Percentiles rank a stretch among this genome's conserved stretches.
Evolutionary conservation across 2,888 invertebrate genomes (phyloP).

Genomic region (Papilio elwesi): DNA sequence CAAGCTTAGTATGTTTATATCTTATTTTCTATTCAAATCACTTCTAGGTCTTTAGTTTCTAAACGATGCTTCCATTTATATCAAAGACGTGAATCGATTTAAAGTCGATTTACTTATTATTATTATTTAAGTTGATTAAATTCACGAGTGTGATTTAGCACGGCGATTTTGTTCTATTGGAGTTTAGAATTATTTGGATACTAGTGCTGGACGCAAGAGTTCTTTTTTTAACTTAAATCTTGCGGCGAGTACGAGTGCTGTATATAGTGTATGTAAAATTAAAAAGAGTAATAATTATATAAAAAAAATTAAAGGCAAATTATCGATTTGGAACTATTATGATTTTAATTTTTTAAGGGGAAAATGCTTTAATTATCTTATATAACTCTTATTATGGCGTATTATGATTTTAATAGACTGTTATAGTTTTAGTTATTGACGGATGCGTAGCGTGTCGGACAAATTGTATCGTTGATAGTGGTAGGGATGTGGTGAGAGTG

Average conservation of each 20-base stretch:
- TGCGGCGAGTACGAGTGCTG: conserved; percentile 69
- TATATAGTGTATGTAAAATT: conserved; percentile 75
- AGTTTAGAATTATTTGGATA: conserved; percentile 64
- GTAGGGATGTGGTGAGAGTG: conserved; percentile 40
- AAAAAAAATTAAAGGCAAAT: conserved; percentile 69
- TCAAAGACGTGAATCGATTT: conserved; percentile 81
- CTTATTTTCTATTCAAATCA: conserved; percentile 54
- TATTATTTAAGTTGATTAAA: conserved; percentile 72
- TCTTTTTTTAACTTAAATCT: conserved; percentile 74
- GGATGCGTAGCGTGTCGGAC: conserved; percentile 65
- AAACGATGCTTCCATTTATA: conserved; percentile 84
- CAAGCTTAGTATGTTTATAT: conserved; percentile 50
- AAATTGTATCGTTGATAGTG: conserved; percentile 56
- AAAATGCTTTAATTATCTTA: conserved; percentile 84
- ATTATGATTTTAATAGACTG: conserved; percentile 84
- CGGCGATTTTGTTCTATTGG: conserved; percentile 79
- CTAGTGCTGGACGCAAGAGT: conserved; percentile 68
- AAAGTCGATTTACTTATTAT: conserved; percentile 79
- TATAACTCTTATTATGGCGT: conserved; percentile 79
- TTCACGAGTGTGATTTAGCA: conserved; percentile 81
- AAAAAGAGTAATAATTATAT: conserved; percentile 47
- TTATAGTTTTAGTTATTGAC: conserved; percentile 81
- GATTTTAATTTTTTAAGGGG: conserved; percentile 83
- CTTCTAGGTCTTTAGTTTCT: conserved; percentile 74
- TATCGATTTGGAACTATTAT: conserved; percentile 76